Evolutionary conservation across 2,113 vertebrate species (phyloP).

Genomic region (Nannospalax galili): DNA sequence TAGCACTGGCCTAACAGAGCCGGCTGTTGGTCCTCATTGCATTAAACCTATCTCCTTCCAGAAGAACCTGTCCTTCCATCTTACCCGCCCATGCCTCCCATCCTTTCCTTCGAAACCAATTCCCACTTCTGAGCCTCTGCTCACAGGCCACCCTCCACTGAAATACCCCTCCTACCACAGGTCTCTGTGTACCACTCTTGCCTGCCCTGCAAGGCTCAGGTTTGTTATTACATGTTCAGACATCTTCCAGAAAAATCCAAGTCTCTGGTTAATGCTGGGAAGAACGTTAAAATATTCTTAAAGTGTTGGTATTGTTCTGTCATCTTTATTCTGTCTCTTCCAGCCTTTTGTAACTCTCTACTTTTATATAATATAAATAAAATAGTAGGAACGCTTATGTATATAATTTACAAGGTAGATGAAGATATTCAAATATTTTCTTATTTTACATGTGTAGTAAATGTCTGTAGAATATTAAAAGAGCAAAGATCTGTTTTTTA

Average conservation of each 20-base stretch:
- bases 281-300: not conserved
- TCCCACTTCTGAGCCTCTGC: not conserved
- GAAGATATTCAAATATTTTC: not conserved
- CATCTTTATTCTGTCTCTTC: constrained; percentile 3
- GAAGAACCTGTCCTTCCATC: not conserved
- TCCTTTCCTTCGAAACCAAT: not conserved
- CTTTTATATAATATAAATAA: not conserved
- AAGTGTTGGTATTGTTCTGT: not conserved
- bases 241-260: not conserved
- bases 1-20: not conserved
- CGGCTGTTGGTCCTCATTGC: not conserved
- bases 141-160: not conserved
- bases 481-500: constrained; percentile 1
- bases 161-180: rapidly evolving
- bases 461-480: not conserved
- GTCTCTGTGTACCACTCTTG: not conserved
- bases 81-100: not conserved
- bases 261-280: not conserved
- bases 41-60: not conserved
- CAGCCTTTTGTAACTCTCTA: constrained; percentile 8
- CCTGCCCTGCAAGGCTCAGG: not conserved
- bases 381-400: not conserved
- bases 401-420: constrained; percentile 9
- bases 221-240: not conserved
- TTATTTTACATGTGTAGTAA: not conserved